phyloP scores from a whole-genome alignment of 2,797 vertebrate species.

The Cyprinodon diabolis region DNA sequence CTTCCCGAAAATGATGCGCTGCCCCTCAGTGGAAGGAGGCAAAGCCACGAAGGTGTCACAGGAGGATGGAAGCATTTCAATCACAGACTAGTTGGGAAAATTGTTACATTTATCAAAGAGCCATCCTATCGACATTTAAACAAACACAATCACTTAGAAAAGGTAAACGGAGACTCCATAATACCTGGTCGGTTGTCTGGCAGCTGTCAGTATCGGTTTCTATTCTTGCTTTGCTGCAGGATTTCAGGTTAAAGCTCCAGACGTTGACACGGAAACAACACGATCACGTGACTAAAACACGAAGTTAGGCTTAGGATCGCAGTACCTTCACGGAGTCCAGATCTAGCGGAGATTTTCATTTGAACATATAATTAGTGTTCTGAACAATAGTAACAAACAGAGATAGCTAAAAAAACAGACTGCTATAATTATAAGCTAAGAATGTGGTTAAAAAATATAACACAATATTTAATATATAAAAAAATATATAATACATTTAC shows the following conservation, averaged over 20 bases:
- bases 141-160: background rate
- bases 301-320: conserved; percentile 30
- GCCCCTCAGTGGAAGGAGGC: conserved; percentile 85
- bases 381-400: too few relatives aligned
- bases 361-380: too few relatives aligned
- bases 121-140: background rate
- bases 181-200: conserved; percentile 5
- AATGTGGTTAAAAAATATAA: too few relatives aligned
- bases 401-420: too few relatives aligned
- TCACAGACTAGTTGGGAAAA: background rate
- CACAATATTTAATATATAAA: too few relatives aligned
- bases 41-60: conserved; percentile 97
- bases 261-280: conserved; percentile 34
- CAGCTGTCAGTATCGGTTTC: conserved; percentile 34
- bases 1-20: conserved; percentile 91
- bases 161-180: background rate
- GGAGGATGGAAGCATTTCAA: conserved; percentile 80
- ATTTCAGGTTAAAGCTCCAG: background rate
- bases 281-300: conserved; percentile 46
- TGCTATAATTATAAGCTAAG: too few relatives aligned
- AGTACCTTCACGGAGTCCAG: too few relatives aligned
- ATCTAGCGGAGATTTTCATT: too few relatives aligned
- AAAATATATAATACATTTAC: too few relatives aligned
- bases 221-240: conserved; percentile 20
- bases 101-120: background rate